These are phyloP conservation scores for Capromys pilorides DNA, from an alignment of 2,797 vertebrate species.

Conservation along the genomic window DNA sequence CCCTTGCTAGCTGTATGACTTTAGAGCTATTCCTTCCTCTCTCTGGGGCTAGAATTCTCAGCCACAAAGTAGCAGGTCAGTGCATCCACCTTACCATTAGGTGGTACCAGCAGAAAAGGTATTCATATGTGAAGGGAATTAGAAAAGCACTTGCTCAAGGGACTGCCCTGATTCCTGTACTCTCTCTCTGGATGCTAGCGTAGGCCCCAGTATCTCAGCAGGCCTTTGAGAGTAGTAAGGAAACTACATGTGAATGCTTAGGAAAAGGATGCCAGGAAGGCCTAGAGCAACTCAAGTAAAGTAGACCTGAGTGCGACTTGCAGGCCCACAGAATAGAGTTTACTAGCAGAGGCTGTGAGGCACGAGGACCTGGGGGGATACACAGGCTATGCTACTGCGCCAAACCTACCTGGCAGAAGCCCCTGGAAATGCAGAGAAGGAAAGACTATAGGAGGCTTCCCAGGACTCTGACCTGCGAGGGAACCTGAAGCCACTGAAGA, in stretches of 20 bases:
- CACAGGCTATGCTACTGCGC: not conserved
- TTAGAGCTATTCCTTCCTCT: not conserved
- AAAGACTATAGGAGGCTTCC: not conserved
- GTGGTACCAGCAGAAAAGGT: not conserved
- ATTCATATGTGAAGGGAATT: not conserved
- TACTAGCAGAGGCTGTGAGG: fast-evolving
- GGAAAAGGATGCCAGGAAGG: not conserved
- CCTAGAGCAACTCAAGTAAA: not conserved
- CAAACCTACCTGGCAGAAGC: fast-evolving
- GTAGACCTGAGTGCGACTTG: too few species aligned
- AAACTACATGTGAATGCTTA: fast-evolving
- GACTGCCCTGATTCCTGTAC: fast-evolving
- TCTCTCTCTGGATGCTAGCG: not conserved
- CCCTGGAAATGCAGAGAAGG: too few species aligned
- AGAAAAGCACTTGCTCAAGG: not conserved
- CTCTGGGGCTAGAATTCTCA: not conserved
- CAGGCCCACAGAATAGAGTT: fast-evolving
- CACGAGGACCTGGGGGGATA: not conserved
- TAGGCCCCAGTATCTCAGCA: not conserved
- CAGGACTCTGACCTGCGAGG: not conserved
- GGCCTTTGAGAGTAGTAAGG: not conserved
- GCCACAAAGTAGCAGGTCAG: too few species aligned
- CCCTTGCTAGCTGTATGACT: not conserved
- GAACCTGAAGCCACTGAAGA: not conserved
- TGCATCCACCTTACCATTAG: not conserved